These are phyloP conservation scores for Drosophila mulleri DNA, from an alignment of 2,888 invertebrate genomes.

Conservation along the genomic window DNA sequence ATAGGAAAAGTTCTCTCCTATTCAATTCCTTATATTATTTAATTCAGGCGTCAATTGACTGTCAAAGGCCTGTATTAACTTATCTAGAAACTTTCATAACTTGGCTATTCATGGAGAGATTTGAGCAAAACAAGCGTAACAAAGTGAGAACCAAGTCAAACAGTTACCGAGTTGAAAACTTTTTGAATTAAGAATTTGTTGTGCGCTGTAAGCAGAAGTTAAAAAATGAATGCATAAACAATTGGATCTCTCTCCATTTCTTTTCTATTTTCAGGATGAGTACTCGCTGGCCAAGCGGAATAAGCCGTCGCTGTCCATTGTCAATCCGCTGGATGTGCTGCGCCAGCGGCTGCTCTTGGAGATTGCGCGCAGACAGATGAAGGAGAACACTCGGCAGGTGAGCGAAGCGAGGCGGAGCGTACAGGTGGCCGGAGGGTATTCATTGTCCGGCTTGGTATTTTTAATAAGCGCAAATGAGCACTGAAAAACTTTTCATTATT, in stretches of 20 bases:
- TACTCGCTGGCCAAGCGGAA: slow-evolving; percentile 87
- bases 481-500: slow-evolving; percentile 56
- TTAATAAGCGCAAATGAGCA: slow-evolving; percentile 67
- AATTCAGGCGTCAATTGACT: neutral
- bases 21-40: neutral
- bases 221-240: slow-evolving; percentile 40
- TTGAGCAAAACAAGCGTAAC: neutral
- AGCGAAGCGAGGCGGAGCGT: slow-evolving; percentile 53
- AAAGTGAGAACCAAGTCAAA: slow-evolving; percentile 28
- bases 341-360: slow-evolving; percentile 92
- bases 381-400: slow-evolving; percentile 90
- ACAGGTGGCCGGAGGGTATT: neutral
- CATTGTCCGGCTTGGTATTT: slow-evolving; percentile 59
- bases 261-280: slow-evolving; percentile 77
- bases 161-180: slow-evolving; percentile 46
- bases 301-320: slow-evolving; percentile 92
- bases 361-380: slow-evolving; percentile 92
- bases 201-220: slow-evolving; percentile 37
- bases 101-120: slow-evolving; percentile 4
- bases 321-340: slow-evolving; percentile 94
- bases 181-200: slow-evolving; percentile 54
- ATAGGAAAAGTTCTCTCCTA: neutral
- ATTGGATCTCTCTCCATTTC: slow-evolving; percentile 1
- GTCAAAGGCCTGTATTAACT: neutral
- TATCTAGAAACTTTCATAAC: neutral